A percentile compares a stretch with the other conserved stretches of the same genome.
These are phyloP conservation scores for Drosophila aff. DNA, from an alignment of 1,140 invertebrate genomes.

Conservation along the genomic window DNA sequence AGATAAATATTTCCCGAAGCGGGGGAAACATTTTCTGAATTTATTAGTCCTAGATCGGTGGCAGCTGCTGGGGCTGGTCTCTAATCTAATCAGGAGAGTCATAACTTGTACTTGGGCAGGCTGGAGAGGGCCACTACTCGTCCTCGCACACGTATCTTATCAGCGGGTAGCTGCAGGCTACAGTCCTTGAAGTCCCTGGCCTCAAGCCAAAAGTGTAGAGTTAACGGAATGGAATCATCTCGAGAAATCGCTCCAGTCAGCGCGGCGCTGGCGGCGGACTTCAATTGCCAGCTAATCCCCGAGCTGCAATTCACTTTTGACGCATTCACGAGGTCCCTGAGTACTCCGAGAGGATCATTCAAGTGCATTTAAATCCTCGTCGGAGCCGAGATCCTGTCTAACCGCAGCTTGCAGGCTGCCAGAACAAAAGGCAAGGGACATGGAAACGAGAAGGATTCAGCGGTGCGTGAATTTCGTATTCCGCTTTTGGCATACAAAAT, in stretches of 20 bases:
- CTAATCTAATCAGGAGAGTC: constrained; percentile 65
- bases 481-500: constrained; percentile 50
- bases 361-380: constrained; percentile 78
- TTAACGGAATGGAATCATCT: constrained; percentile 51
- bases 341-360: constrained; percentile 57
- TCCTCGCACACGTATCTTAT: constrained; percentile 50
- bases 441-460: constrained; percentile 45
- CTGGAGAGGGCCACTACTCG: constrained; percentile 20
- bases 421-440: constrained; percentile 10
- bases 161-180: constrained; percentile 35
- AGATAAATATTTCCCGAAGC: background rate
- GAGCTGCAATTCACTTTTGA: constrained; percentile 80
- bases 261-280: constrained; percentile 38
- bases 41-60: constrained; percentile 9
- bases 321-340: constrained; percentile 48
- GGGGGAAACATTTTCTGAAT: constrained; percentile 1
- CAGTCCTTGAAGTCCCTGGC: constrained; percentile 43
- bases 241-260: constrained; percentile 25
- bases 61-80: constrained; percentile 22
- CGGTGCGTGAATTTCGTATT: constrained; percentile 62
- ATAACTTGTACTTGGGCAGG: constrained; percentile 62
- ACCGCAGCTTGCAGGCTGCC: constrained; percentile 53
- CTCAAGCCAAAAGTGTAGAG: constrained; percentile 70
- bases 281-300: constrained; percentile 70
- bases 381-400: constrained; percentile 54